Evolutionary conservation across 1,140 invertebrate species (phyloP).

Genomic region (Aphelinus certus): DNA sequence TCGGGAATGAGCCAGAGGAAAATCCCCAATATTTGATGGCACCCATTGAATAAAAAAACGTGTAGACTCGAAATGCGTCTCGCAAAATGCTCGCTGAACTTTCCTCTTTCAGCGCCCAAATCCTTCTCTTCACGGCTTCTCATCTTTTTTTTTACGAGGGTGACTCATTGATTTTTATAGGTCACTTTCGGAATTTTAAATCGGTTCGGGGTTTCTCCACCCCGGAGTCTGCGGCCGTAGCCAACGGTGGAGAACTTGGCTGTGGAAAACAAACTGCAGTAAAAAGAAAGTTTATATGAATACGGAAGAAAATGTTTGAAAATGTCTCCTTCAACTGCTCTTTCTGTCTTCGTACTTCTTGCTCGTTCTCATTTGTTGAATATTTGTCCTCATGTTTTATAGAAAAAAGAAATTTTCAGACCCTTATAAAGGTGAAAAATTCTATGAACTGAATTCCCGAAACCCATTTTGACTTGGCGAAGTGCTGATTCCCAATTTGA

Average conservation of each 20-base stretch:
- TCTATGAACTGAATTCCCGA: too few species aligned
- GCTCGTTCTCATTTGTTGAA: constrained; percentile 5
- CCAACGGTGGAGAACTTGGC: neutral
- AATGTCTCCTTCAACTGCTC: too few species aligned
- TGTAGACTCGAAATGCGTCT: constrained; percentile 7
- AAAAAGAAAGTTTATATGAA: constrained; percentile 24
- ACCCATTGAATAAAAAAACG: neutral
- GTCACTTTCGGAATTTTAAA: constrained; percentile 26
- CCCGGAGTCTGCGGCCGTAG: neutral
- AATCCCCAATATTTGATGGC: constrained; percentile 9
- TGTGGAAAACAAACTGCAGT: constrained; percentile 24
- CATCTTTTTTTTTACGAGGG: constrained; percentile 10
- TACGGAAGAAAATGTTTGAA: neutral
- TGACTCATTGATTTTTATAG: constrained; percentile 30
- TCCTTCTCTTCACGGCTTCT: neutral
- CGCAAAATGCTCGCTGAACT: neutral
- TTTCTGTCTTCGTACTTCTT: too few species aligned
- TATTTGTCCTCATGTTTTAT: constrained; percentile 27
- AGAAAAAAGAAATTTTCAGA: constrained; percentile 11
- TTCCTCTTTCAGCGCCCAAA: neutral
- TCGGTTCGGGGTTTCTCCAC: neutral
- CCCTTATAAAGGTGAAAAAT: too few species aligned
- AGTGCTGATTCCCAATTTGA: too few species aligned
- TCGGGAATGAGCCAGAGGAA: neutral
- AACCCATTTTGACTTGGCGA: too few species aligned